Conservation (phyloP, 1,140 invertebrate genomes). For the Hylaeus volcanicus region DNA sequence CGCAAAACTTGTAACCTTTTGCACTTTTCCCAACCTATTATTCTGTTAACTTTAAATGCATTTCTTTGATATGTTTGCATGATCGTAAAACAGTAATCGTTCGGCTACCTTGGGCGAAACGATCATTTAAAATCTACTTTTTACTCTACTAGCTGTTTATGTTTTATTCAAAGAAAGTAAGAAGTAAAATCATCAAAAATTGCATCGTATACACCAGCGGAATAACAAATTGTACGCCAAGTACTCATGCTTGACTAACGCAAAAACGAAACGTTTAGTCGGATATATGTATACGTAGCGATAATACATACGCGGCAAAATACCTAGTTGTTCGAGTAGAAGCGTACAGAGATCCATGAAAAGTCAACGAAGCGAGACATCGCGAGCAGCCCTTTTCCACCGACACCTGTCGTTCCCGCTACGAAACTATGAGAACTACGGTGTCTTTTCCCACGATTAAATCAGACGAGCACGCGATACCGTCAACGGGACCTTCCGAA, state of each 20-base stretch:
- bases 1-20: too few relatives aligned
- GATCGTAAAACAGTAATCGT: too few relatives aligned
- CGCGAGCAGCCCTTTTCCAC: constrained; percentile 44
- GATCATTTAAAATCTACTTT: too few relatives aligned
- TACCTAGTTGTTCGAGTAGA: constrained; percentile 7
- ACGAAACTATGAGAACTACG: constrained; percentile 20
- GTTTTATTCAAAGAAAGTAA: too few relatives aligned
- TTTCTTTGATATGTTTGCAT: too few relatives aligned
- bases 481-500: constrained; percentile 67
- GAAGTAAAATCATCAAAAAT: too few relatives aligned
- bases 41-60: too few relatives aligned
- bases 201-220: too few relatives aligned
- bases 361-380: constrained; percentile 59
- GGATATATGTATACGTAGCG: not conserved
- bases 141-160: too few relatives aligned
- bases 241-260: not conserved
- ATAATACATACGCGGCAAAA: constrained; percentile 13
- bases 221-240: too few relatives aligned
- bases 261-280: not conserved
- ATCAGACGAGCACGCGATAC: constrained; percentile 62
- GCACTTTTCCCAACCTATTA: too few relatives aligned
- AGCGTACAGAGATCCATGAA: constrained; percentile 28
- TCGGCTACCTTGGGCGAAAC: too few relatives aligned
- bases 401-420: constrained; percentile 57
- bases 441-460: constrained; percentile 70